Conservation (phyloP, 1,140 invertebrate genomes). For the Zeugodacus cucurbitae region DNA sequence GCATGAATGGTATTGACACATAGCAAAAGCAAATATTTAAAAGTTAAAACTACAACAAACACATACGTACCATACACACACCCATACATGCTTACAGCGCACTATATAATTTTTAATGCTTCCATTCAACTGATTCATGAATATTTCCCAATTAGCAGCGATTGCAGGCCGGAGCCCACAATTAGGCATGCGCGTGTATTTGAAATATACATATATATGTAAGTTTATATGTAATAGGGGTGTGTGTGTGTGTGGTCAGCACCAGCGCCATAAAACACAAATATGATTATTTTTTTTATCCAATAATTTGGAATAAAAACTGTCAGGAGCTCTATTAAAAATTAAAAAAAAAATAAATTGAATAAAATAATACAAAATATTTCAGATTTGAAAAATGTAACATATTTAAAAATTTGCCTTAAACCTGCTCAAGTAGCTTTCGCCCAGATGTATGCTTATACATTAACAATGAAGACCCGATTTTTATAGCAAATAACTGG, state of each 20-base stretch:
- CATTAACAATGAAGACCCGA: too few relatives aligned
- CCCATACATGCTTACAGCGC: not conserved
- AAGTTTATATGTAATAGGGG: not conserved
- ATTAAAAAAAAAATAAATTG: too few relatives aligned
- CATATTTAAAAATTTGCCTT: too few relatives aligned
- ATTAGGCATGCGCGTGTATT: not conserved
- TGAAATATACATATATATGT: not conserved
- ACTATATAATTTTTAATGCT: not conserved
- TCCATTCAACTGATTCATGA: not conserved
- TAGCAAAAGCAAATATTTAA: not conserved
- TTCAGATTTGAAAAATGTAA: too few relatives aligned
- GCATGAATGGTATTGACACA: slow-evolving; percentile 22
- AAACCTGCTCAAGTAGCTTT: too few relatives aligned
- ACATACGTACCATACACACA: not conserved
- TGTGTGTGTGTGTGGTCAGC: not conserved
- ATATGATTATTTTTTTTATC: too few relatives aligned
- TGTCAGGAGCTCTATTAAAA: too few relatives aligned
- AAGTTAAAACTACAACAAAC: not conserved
- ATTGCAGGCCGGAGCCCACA: not conserved
- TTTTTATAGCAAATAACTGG: too few relatives aligned
- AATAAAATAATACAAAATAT: too few relatives aligned
- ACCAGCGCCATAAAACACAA: too few relatives aligned
- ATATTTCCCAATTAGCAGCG: not conserved
- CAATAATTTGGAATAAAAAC: too few relatives aligned
- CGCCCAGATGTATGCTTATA: too few relatives aligned